These are phyloP conservation scores for Protosalanx chinensis DNA, from an alignment of 2,797 vertebrate genomes.

Conservation along the genomic window DNA sequence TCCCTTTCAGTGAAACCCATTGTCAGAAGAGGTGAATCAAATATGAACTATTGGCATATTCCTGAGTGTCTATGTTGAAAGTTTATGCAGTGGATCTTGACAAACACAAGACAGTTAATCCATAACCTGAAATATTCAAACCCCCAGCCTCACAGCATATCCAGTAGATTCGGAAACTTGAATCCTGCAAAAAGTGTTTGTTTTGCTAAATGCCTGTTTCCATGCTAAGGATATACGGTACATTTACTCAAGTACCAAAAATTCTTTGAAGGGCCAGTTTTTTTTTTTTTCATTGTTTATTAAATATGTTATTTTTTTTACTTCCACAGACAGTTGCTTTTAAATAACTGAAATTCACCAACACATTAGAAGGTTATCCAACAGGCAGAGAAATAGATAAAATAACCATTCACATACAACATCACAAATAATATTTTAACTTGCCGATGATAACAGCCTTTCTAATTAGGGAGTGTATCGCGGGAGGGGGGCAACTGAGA, in stretches of 20 bases:
- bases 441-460: constrained; percentile 33
- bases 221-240: neutral
- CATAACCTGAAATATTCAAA: constrained; percentile 60
- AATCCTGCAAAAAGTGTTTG: neutral
- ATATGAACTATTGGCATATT: constrained; percentile 72
- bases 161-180: constrained; percentile 3
- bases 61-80: constrained; percentile 63
- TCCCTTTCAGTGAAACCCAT: constrained; percentile 65
- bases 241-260: neutral
- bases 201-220: neutral
- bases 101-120: constrained; percentile 62
- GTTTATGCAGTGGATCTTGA: constrained; percentile 64
- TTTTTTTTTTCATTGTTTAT: neutral
- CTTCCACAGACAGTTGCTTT: neutral
- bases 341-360: neutral
- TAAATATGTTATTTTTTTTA: too few species aligned
- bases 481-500: constrained; percentile 26
- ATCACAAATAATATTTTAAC: neutral
- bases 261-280: neutral
- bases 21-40: constrained; percentile 71
- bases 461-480: constrained; percentile 39
- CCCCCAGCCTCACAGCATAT: constrained; percentile 27
- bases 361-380: neutral
- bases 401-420: too few species aligned
- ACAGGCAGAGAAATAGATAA: neutral